Conservation (phyloP, 2,113 vertebrate species). For the Silurus meridionalis region DNA sequence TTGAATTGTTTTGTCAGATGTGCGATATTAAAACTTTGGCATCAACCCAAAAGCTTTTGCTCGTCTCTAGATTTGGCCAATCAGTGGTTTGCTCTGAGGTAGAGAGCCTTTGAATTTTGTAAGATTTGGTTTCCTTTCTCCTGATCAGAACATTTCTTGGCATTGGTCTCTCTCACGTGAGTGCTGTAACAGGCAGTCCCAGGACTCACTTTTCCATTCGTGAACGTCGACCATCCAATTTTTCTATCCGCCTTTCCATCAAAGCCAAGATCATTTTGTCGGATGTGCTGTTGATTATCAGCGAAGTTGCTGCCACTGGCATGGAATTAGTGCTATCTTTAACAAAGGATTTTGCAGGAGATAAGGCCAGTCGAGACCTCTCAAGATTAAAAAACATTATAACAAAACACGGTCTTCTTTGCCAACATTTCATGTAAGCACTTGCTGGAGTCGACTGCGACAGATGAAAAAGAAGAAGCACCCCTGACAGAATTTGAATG, state of each 20-base stretch:
- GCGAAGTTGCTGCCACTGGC: slow-evolving; percentile 16
- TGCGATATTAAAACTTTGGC: background rate
- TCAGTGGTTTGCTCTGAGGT: slow-evolving; percentile 8
- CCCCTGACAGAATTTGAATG: background rate
- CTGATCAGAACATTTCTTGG: slow-evolving; percentile 20
- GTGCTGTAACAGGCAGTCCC: slow-evolving; percentile 9
- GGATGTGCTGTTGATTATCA: background rate
- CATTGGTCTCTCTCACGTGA: background rate
- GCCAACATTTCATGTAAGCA: slow-evolving; percentile 26
- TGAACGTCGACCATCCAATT: background rate
- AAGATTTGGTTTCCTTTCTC: slow-evolving; percentile 29
- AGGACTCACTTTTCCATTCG: background rate
- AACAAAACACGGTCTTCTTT: slow-evolving; percentile 16
- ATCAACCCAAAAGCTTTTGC: background rate
- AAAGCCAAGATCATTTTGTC: slow-evolving; percentile 29
- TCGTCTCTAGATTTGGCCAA: background rate
- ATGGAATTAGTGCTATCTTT: slow-evolving; percentile 22
- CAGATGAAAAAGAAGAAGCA: slow-evolving; percentile 1
- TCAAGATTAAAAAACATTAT: background rate
- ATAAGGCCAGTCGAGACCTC: background rate
- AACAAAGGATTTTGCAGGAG: slow-evolving; percentile 3
- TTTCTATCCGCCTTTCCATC: slow-evolving; percentile 18
- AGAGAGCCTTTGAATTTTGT: slow-evolving; percentile 2
- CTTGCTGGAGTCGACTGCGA: background rate
- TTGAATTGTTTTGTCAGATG: background rate